Conservation (phyloP, 2,113 vertebrate species). For the Osmerus mordax region DNA sequence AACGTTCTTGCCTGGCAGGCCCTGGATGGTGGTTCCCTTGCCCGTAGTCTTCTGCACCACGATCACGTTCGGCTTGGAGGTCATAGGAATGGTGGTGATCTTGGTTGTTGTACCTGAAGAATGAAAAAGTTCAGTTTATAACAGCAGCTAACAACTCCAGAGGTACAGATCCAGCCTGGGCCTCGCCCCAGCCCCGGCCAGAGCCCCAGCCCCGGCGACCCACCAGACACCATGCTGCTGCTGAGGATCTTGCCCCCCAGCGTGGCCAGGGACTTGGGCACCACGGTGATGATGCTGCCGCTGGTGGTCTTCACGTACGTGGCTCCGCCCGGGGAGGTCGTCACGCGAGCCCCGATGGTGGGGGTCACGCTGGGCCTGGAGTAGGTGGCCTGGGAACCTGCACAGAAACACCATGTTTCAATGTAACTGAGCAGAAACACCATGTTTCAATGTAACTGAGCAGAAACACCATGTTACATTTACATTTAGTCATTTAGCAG, state of each 20-base stretch:
- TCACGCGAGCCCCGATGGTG: slow-evolving; percentile 82
- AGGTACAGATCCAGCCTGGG: background rate
- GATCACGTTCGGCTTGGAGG: slow-evolving; percentile 98
- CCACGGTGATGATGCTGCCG: slow-evolving; percentile 97
- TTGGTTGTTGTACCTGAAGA: slow-evolving; percentile 91
- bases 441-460: too few species aligned
- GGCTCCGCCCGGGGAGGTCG: slow-evolving; percentile 83
- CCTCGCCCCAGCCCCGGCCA: background rate
- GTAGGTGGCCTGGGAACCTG: slow-evolving; percentile 87
- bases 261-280: slow-evolving; percentile 93
- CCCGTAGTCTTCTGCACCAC: slow-evolving; percentile 97
- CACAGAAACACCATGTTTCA: background rate
- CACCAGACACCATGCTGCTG: slow-evolving; percentile 96
- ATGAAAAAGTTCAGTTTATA: background rate
- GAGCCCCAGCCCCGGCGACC: slow-evolving; percentile 27
- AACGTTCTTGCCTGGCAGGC: slow-evolving; percentile 94
- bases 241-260: slow-evolving; percentile 96
- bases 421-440: background rate
- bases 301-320: slow-evolving; percentile 98
- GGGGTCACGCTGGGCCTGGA: slow-evolving; percentile 85
- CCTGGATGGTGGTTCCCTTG: slow-evolving; percentile 95
- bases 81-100: slow-evolving; percentile 99
- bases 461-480: too few species aligned
- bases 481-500: too few species aligned
- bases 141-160: background rate